Conservation (phyloP, 2,113 vertebrate species). For the Ceyx melanurus region DNA sequence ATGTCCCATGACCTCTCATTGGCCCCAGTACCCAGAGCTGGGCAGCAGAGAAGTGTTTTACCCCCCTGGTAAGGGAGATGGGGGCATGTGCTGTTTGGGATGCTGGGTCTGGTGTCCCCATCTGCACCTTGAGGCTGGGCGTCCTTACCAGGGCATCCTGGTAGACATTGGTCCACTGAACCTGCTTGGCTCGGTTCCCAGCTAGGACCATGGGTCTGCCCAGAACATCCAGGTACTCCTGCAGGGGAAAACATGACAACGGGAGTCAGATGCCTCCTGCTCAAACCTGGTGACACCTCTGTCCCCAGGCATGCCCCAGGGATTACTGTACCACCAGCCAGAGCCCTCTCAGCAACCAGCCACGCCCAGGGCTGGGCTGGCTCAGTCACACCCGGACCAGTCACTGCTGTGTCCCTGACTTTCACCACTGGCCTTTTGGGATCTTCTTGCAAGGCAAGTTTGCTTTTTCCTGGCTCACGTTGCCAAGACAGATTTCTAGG, state of each 20-base stretch:
- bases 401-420: not conserved
- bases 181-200: conserved; percentile 90
- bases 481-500: not conserved
- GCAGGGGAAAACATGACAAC: not conserved
- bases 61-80: not conserved
- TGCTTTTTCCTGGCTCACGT: not conserved
- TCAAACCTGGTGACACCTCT: rapidly evolving
- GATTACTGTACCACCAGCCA: not conserved
- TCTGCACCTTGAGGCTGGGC: not conserved
- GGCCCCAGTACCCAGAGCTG: not conserved
- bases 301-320: not conserved
- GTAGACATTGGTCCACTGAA: conserved; percentile 98
- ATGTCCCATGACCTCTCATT: not conserved
- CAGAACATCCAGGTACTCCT: conserved; percentile 98
- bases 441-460: not conserved
- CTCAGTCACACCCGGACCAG: rapidly evolving
- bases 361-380: rapidly evolving
- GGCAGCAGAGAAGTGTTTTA: not conserved
- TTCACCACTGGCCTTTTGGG: not conserved
- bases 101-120: not conserved
- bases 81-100: not conserved
- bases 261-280: not conserved
- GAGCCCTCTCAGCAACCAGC: not conserved
- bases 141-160: conserved; percentile 92
- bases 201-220: conserved; percentile 97